These are phyloP conservation scores for Harpalus rubripes DNA, from an alignment of 2,888 invertebrate species.

Conservation along the genomic window DNA sequence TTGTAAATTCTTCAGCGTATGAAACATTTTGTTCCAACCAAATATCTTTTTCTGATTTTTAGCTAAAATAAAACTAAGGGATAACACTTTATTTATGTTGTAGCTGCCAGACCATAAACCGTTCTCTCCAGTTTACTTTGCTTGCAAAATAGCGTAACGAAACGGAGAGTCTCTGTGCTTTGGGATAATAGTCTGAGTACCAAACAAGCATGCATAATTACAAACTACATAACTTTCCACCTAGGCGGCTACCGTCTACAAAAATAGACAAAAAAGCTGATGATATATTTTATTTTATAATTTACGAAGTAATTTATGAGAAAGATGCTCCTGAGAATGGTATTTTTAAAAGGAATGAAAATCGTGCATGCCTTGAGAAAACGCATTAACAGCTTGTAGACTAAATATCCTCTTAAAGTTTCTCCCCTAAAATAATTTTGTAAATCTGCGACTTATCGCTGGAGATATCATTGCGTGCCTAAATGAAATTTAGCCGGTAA, in stretches of 20 bases:
- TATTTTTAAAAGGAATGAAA: slow-evolving; percentile 8
- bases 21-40: not conserved
- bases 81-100: slow-evolving; percentile 16
- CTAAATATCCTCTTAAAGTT: slow-evolving; percentile 1
- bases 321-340: not conserved
- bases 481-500: slow-evolving; percentile 23
- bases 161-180: not conserved
- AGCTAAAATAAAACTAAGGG: not conserved
- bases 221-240: slow-evolving; percentile 39
- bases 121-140: slow-evolving; percentile 14
- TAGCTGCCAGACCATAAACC: slow-evolving; percentile 18
- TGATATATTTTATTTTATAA: slow-evolving; percentile 39
- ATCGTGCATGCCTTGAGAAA: not conserved
- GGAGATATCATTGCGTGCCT: slow-evolving; percentile 13
- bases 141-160: slow-evolving; percentile 32
- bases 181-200: slow-evolving; percentile 26
- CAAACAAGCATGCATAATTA: slow-evolving; percentile 39
- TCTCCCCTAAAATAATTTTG: slow-evolving; percentile 36
- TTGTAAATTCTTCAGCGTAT: not conserved
- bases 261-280: slow-evolving; percentile 15
- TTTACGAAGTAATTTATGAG: slow-evolving; percentile 35
- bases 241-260: not conserved
- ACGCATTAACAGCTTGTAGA: slow-evolving; percentile 7
- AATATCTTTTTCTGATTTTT: not conserved
- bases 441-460: slow-evolving; percentile 13